Base-by-base conservation (phyloP, 2,797 vertebrate genomes). In the Macropodus opercularis region DNA sequence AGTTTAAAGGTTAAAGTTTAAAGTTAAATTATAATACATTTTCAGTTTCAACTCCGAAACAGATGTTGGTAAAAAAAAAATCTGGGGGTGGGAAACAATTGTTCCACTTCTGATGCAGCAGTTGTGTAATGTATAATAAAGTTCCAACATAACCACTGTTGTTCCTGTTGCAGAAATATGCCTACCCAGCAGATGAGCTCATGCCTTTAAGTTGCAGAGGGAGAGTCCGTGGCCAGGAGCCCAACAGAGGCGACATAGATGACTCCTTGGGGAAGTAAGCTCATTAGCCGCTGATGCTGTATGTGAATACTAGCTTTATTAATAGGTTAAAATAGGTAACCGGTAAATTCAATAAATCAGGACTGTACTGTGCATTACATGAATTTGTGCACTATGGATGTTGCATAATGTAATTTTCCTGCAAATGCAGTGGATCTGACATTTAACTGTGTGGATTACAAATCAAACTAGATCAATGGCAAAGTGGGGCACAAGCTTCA, bases 171-270 rank as follows among this genome's bases (percentile, higher is more conserved):
- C 84, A 94, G 93, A 92, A 92, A 88, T 84, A 93, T 55, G 93
- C 93, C n/a, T 94, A 94, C 71, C 93, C 93, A 65, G 93, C 93
- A 2, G 93, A 94, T 6, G 93, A 94, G 85, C 81, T 94, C 62
- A 94, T 94, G 93, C 93, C 93, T 13, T 80, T 94, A 5, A 94
- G 93, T 86, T 94, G 93, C 79, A 90, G 80, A 65, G 93, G 93
- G 6, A 84, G 93, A 68, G 92, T 94, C 12, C 90, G 93, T 1
- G 93, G 92, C 18, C 77, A 91, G 80, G 93, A 94, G 78, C 93
- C 93, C 15, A 93, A 91, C 72, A 85, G 93, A 66, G 93, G 93
- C 1, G 93, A 94, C 83, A 91, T 94, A 3, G 93, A 94, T 42
- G 93, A 94, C 65, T 89, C 92, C 23, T 74, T 94, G 79, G 93